Evolutionary conservation across 30 jellyfish, hydroid and myxozoan species (phyloP).

Genomic region (Aurelia sp.): DNA sequence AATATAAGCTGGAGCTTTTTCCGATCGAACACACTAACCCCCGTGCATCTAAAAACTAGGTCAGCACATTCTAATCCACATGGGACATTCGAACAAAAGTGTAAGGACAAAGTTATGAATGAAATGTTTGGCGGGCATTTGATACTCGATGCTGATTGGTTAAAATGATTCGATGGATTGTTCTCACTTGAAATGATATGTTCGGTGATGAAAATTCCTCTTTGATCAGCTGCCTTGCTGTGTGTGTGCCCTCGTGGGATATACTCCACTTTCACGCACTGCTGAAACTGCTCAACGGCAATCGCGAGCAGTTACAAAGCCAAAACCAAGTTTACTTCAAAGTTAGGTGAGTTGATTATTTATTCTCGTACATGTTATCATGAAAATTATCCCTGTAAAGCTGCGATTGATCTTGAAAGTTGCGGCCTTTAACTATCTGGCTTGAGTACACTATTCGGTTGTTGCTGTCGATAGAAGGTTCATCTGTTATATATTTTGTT

Average conservation of each 20-base stretch:
- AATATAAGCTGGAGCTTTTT: too few relatives aligned
- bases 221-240: constrained; percentile 79
- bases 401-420: too few relatives aligned
- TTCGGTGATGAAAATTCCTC: constrained; percentile 21
- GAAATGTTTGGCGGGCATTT: constrained; percentile 68
- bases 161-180: constrained; percentile 34
- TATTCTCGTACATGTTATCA: too few relatives aligned
- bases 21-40: neutral
- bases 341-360: too few relatives aligned
- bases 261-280: constrained; percentile 7
- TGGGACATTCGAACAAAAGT: constrained; percentile 21
- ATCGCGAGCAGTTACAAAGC: constrained; percentile 34
- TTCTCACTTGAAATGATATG: constrained; percentile 28
- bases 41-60: constrained; percentile 4
- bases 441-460: too few relatives aligned
- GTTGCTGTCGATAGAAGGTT: too few relatives aligned
- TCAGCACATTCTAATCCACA: constrained; percentile 7
- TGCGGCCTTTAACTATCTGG: too few relatives aligned
- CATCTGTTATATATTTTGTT: too few relatives aligned
- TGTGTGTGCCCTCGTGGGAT: constrained; percentile 68
- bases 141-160: constrained; percentile 57
- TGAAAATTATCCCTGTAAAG: too few relatives aligned
- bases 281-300: neutral
- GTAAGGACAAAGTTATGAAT: constrained; percentile 31
- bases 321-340: neutral